Evolutionary conservation across 2,797 vertebrate species (phyloP), one percentile per base, ranked within the genome.

Genomic region (Linurgus olivaceus): DNA sequence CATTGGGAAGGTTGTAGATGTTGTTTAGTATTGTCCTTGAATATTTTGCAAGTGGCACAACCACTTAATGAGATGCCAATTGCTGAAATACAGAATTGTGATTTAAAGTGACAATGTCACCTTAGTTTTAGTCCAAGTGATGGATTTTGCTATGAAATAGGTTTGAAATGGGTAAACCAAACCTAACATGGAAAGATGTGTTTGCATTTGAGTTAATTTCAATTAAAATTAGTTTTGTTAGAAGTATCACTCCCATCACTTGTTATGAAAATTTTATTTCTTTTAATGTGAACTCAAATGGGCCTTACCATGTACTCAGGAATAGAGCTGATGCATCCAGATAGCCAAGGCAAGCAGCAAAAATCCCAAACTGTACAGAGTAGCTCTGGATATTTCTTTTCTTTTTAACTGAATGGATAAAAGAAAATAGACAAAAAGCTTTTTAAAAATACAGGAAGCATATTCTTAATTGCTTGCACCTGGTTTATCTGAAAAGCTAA

Each of bases 71-170:
- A 89, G 61, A 91, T 85, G 83, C 90, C 88, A 91, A 80, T 95
- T 96, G 91, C 62, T 95, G 85, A 91, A 96, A 86, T 57, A 77
- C 35, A 45, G 76, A 93, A 63, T 76, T 94, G 73, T 94, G 79
- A 94, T 96, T 96, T 96, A 95, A 95, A 94, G 76, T 95, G 87
- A 95, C 87, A 92, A 24, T 94, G 91, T 90, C 95, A 94, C 71
- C 76, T 94, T 84, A 81, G 85, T 91, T 95, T 93, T 93, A 86
- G 73, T 75, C 54, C 55, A 50, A 90, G 83, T 78, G 82, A 93
- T 76, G 86, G 89, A 91, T 93, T 93, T 94, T 84, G 44, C 79
- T 86, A 63, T 82, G 66, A 94, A 95, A 88, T 55, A 51, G 48
- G 26, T 62, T 91, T 55, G 50, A 73, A 48, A 93, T 37, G 68